Conservation (phyloP, 2,113 vertebrate species). For the Hucho hucho region DNA sequence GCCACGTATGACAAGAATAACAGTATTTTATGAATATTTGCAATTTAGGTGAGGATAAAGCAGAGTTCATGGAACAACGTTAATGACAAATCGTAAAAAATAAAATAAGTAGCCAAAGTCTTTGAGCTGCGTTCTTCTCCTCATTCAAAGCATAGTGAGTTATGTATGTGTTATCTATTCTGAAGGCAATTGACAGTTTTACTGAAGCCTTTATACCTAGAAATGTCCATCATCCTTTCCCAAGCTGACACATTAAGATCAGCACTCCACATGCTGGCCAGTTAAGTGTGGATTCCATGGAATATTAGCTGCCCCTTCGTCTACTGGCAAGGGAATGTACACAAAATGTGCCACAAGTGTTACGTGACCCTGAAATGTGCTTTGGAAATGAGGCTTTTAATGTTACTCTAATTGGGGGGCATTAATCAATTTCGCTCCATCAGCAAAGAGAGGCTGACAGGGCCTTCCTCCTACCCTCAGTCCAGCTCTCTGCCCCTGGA, state of each 20-base stretch:
- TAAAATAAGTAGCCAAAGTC: not conserved
- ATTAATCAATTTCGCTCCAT: conserved; percentile 75
- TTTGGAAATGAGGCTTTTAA: conserved; percentile 67
- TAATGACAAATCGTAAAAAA: not conserved
- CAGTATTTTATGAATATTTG: conserved; percentile 9
- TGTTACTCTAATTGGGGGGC: conserved; percentile 73
- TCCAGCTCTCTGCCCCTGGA: conserved; percentile 62
- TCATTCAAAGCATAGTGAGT: conserved; percentile 1
- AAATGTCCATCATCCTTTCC: conserved; percentile 29
- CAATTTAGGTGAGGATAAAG: not conserved
- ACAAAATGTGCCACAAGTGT: conserved; percentile 56
- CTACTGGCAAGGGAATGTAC: conserved; percentile 50
- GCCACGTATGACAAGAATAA: conserved; percentile 1
- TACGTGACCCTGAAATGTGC: conserved; percentile 59
- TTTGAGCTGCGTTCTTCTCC: not conserved
- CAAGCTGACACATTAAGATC: conserved; percentile 51
- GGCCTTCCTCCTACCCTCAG: conserved; percentile 59
- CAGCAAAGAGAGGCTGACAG: conserved; percentile 61
- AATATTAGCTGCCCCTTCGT: conserved; percentile 44
- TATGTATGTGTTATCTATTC: conserved; percentile 12
- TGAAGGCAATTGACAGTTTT: conserved; percentile 10
- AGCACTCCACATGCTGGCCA: conserved; percentile 44
- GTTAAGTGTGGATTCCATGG: conserved; percentile 54
- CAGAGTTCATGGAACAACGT: conserved; percentile 1
- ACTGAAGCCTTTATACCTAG: conserved; percentile 31